Percentiles rank a stretch among this genome's conserved stretches.
These are phyloP conservation scores for Phalacrocorax pelagicus DNA, from an alignment of 2,113 vertebrate species.

Conservation along the genomic window DNA sequence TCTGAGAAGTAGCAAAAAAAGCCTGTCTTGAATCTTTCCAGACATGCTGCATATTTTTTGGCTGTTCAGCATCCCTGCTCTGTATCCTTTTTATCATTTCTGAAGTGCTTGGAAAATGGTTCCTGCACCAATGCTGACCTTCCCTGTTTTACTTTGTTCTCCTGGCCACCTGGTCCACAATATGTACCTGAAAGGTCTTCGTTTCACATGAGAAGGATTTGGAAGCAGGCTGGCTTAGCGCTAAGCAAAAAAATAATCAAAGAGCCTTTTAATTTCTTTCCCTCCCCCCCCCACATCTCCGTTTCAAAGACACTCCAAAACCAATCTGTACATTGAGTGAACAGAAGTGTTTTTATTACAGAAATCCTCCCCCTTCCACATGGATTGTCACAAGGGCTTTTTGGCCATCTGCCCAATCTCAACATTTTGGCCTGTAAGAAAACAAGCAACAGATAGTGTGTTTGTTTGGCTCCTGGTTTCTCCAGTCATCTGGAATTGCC, in stretches of 20 bases:
- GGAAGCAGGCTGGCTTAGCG: neutral
- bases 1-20: neutral
- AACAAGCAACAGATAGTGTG: constrained; percentile 57
- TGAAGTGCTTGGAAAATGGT: neutral
- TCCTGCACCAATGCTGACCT: neutral
- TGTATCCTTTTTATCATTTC: neutral
- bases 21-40: neutral
- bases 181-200: constrained; percentile 45
- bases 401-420: constrained; percentile 56
- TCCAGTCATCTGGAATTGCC: constrained; percentile 34
- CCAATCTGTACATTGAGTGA: constrained; percentile 51
- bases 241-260: constrained; percentile 37
- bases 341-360: constrained; percentile 66
- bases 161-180: constrained; percentile 26
- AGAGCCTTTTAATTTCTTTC: constrained; percentile 44
- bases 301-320: constrained; percentile 58
- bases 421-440: constrained; percentile 62
- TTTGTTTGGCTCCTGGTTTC: constrained; percentile 54
- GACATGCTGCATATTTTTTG: neutral
- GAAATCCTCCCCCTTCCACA: constrained; percentile 56
- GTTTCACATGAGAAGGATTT: constrained; percentile 31
- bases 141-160: constrained; percentile 15
- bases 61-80: neutral
- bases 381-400: constrained; percentile 34
- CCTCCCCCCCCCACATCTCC: neutral